Base-by-base conservation (phyloP, 1,140 invertebrate species). In the Drosophila fuyamai region DNA sequence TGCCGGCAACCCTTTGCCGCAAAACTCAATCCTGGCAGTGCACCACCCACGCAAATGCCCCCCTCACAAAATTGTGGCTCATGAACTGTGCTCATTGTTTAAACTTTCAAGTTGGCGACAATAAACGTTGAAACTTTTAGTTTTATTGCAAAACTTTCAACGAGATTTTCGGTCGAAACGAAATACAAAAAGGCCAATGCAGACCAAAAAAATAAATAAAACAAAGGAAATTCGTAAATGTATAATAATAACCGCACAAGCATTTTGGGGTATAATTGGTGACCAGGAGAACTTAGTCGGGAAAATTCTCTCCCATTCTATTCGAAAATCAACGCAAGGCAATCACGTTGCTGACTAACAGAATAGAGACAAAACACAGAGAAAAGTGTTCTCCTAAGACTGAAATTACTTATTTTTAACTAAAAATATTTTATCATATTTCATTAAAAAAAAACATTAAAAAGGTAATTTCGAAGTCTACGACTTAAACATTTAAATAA, bases 71-170 rank as follows among this genome's bases (percentile, higher is more conserved):
- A 88, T 74, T 88, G 76, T 89, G 67, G 68, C 84, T 88, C 83
- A 89, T 88, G 84, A 88, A 88, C 83, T 88, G 83, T 54, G 84
- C 73, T 83, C 83, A 88, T 88, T 88, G 83, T 88, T 88, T 88
- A 83, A 88, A 88, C 84, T 88, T 88, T 88, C 83, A 88, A 88
- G 83, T 88, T 88, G 83, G 83, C 83, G 84, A 88, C 83, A 88
- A 89, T 88, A 88, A 88, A 88, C 83, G 83, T 88, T 88, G 76
- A 77, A 88, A 88, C 83, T 88, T 88, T 88, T 88, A 88, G 83
- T 88, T 88, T 88, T 88, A 88, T 88, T 88, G 83, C 79, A 53
- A 88, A 88, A 88, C 84, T 88, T 88, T 88, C 84, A 67, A 83
- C 79, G 84, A 88, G 83, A 88, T 88, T 88, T 88, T 88, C 54